These are phyloP conservation scores for Campylomormyrus numenius DNA, from an alignment of 2,113 vertebrate species.

Conservation along the genomic window DNA sequence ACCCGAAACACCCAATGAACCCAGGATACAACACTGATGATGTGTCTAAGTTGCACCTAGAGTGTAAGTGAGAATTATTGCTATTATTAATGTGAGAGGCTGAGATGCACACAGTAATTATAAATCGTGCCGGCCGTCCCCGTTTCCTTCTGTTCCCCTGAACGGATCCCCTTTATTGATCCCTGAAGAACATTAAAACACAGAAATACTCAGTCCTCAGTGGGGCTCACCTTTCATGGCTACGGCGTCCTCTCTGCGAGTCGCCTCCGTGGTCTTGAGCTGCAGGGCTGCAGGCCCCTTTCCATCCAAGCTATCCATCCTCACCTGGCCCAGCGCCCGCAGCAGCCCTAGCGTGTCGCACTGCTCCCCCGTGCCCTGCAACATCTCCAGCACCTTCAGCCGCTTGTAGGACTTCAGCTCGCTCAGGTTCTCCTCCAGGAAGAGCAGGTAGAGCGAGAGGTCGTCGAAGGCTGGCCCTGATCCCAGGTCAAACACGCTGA, in stretches of 20 bases:
- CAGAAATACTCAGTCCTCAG: neutral
- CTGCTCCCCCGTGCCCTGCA: constrained; percentile 62
- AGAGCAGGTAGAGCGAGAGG: constrained; percentile 80
- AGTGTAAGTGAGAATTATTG: too few species aligned
- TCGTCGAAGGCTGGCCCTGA: constrained; percentile 66
- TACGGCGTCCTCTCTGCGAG: neutral
- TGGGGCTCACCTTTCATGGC: constrained; percentile 51
- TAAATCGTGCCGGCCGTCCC: neutral
- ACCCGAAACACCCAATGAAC: too few species aligned
- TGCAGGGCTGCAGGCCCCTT: neutral
- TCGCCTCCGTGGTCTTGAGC: neutral
- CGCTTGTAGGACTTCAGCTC: constrained; percentile 93
- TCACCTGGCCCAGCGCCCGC: constrained; percentile 73
- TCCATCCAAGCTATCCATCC: constrained; percentile 73
- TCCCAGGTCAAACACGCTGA: constrained; percentile 64
- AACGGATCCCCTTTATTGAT: neutral
- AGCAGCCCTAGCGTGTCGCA: constrained; percentile 74
- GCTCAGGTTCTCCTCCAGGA: constrained; percentile 87
- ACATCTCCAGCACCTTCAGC: constrained; percentile 83
- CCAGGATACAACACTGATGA: too few species aligned
- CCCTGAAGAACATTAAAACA: neutral
- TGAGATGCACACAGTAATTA: neutral
- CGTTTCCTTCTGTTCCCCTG: neutral
- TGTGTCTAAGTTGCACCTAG: too few species aligned
- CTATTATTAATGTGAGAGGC: neutral